Evolutionary conservation across 2,797 vertebrate species (phyloP), one percentile per base, ranked within the genome.

Genomic region (Pantherophis vulpinus): DNA sequence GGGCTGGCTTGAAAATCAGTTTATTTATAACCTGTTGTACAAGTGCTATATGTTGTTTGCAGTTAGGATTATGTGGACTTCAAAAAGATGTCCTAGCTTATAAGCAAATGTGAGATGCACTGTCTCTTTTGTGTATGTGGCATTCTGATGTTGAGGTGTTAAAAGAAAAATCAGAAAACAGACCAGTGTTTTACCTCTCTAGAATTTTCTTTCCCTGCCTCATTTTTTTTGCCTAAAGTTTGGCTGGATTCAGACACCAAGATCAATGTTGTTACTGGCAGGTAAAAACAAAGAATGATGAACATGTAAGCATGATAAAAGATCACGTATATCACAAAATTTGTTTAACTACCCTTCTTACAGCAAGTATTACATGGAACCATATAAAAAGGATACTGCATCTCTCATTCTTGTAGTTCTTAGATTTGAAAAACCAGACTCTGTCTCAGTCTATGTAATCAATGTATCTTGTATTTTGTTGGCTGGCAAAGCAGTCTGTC

Each of bases 11-110:
- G 97, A 97, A 98, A 98, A 97, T 96, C 97, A 97, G 98, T 98
- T 98, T 98, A 97, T 98, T 98, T 98, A 98, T 98, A 97, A 97
- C 97, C 96, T 97, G 95, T 97, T 97, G 91, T 93, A 94, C 97
- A 97, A 98, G 98, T 98, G 97, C 97, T 98, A 96, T 97, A 97
- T 97, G 97, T 97, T 97, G 97, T 98, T 98, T 98, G 97, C 98
- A 97, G 97, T 97, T 97, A 97, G 97, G 97, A 98, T 97, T 97
- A 97, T 97, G 96, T 97, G 97, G 96, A 97, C 96, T 97, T 98
- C 95, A 95, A 96, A 97, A 96, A 97, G 96, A 97, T 97, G 96
- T 97, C 97, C 97, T 98, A 97, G 97, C 97, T 97, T 97, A 96
- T 98, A 97, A 97, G 97, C 97, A 98, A 98, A 98, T 96, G 27